A percentile compares a stretch with the other conserved stretches of the same genome.
Conservation (phyloP, 2,113 vertebrate genomes). For the Sylvicapra grimmia region DNA sequence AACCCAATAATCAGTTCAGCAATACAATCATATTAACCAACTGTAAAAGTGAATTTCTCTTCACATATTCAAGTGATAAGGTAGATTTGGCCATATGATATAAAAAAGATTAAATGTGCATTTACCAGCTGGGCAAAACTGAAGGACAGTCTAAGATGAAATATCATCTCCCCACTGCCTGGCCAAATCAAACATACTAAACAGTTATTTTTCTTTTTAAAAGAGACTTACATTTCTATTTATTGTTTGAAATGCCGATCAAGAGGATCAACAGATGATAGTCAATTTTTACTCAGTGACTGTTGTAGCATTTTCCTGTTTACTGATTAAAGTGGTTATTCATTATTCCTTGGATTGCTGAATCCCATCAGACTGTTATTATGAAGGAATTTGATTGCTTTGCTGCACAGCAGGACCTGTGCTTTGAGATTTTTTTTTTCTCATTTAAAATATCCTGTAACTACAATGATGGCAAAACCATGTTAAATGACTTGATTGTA, state of each 20-base stretch:
- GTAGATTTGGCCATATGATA: not conserved
- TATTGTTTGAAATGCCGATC: conserved; percentile 70
- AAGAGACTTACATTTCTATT: conserved; percentile 67
- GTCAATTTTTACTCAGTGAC: conserved; percentile 38
- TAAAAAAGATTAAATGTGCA: not conserved
- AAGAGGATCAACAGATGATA: conserved; percentile 63
- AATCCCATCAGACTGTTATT: conserved; percentile 53
- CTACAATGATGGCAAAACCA: conserved; percentile 64
- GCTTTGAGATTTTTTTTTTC: conserved; percentile 36
- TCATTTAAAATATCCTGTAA: conserved; percentile 49
- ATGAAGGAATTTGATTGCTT: conserved; percentile 70
- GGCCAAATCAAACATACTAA: conserved; percentile 58
- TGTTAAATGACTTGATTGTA: conserved; percentile 68
- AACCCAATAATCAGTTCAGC: not conserved
- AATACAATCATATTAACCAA: not conserved
- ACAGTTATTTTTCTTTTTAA: conserved; percentile 22
- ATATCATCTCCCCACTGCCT: conserved; percentile 43
- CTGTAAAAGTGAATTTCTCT: conserved; percentile 40
- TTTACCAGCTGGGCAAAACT: not conserved
- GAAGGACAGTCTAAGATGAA: not conserved
- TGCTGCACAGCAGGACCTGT: conserved; percentile 78
- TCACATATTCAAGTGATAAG: not conserved
- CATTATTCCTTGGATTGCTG: conserved; percentile 61
- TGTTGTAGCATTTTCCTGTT: conserved; percentile 54
- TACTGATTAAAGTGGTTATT: conserved; percentile 68